phyloP scores from a whole-genome alignment of 1,140 invertebrate genomes.

The Alviniconcha marisindica region DNA sequence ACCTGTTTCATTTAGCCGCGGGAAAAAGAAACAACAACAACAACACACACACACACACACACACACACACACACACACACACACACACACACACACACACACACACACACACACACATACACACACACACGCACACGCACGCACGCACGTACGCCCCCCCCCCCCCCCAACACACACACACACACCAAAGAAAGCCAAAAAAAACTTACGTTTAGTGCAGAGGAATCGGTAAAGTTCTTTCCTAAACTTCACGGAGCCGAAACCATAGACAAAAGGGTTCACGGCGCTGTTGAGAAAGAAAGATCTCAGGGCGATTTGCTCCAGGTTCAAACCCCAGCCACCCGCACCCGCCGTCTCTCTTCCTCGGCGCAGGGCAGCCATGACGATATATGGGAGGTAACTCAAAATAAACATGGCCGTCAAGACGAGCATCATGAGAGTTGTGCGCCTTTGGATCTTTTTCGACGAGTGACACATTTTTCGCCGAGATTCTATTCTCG shows the following conservation, averaged over 20 bases:
- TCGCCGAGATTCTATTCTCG: not conserved
- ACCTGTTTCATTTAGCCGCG: no score
- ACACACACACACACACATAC: no score
- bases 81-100: no score
- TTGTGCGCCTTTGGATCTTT: slow-evolving; percentile 45
- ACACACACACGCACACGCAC: no score
- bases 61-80: no score
- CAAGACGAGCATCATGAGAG: slow-evolving; percentile 64
- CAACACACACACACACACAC: no score
- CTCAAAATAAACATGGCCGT: slow-evolving; percentile 65
- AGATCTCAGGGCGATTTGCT: not conserved
- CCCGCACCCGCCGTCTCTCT: not conserved
- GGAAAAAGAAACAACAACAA: no score
- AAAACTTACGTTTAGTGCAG: not conserved
- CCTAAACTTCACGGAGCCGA: slow-evolving; percentile 1
- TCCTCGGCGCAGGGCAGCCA: slow-evolving; percentile 26
- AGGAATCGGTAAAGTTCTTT: not conserved
- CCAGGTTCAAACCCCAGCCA: not conserved
- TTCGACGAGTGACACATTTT: not conserved
- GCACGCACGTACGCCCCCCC: no score
- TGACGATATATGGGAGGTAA: slow-evolving; percentile 64
- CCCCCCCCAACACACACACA: no score
- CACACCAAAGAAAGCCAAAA: no score
- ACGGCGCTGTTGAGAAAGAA: slow-evolving; percentile 15
- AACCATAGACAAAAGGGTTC: slow-evolving; percentile 25